Evolutionary conservation across 2,113 vertebrate genomes (phyloP), one percentile per base, ranked within the genome.

Genomic region (Acanthochromis polyacanthus): DNA sequence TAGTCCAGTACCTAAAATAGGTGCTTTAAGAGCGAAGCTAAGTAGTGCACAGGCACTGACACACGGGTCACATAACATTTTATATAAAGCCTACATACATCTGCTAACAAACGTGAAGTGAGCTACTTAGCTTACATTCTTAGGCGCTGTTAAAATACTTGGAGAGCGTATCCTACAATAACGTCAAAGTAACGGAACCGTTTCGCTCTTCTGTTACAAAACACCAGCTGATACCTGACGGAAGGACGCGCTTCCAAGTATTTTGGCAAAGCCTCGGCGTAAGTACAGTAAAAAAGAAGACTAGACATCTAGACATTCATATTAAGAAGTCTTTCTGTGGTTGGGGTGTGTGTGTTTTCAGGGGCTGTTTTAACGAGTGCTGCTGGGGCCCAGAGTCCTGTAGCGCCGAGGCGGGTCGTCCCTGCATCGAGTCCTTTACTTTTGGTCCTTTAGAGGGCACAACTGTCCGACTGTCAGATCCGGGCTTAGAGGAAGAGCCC

Each of bases 321-420:
- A 95, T 94, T 92, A 96, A 96, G 95, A 96, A 95, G 84, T 96
- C 95, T 91, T 96, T 95, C 74, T 96, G 96, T 91, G 96, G 94
- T 91, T 95, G 96, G 82, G 95, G 95, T 75, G 95, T 90, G 95
- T 95, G 95, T 93, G 96, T 94, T 88, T 96, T 95, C 62, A 95
- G 78, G 50, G 92, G 73, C 65, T 90, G 87, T 87, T 93, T 92
- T 67, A 92, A 51, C 30, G 30, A 30, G 30, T 30, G 30, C 30
- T 91, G 91, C 75, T 82, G 89, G 6, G 80, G 95, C 87, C 95
- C 94, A 11, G 94, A 94, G 89, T 97, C 96, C 88, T 95, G 94
- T 45, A 94, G 89, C 80, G 84, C 92, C 46, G 92, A 1, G 12
- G 91, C 92, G 80, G 92, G 90, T 75, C 92, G 95, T 40, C 94